Base-by-base conservation (phyloP, 2,113 vertebrate species). In the Ceratotherium simum region DNA sequence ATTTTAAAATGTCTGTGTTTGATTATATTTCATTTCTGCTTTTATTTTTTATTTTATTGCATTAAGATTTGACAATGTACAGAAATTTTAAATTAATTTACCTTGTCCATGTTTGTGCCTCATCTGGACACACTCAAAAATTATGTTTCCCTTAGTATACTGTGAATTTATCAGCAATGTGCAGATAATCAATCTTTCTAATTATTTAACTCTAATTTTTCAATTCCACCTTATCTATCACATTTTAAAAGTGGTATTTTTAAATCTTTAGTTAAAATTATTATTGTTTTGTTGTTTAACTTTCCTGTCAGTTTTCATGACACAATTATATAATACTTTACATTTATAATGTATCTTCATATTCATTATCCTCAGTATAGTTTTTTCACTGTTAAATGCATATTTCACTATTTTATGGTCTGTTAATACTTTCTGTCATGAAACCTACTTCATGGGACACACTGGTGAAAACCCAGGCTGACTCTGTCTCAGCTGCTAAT, bases 191-290 rank as follows among this genome's bases (percentile, higher is more conserved):
- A 46, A 21, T 87, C 18, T 54, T 89, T 90, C 54, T 72, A 86
- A 95, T 86, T 62, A 73, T 73, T 92, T 65, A 79, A 92, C 64
- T 65, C 33, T 58, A 46, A 90, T 73, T 90, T 78, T 94, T 95
- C 14, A 78, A 83, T 72, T 70, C 60, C 13, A 60, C 23, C 62
- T 83, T 65, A 72, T 2, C 27, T 72, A 72, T 2, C 27, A 81
- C 31, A 72, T 72, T 84, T 64, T 31, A 84, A 89, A 29, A 75
- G 25, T 58, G 25, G 10, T 88, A 88, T 42, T 82, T 81, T 88
- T 82, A 95, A 91, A 14, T 82, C 25, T 76, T 86, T 69, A 58
- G 48, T 69, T 33, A 90, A 89, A 78, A 83, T 83, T 70, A 27
- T 31, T 62, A 23, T 39, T 42, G 25, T 70, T 90, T 86, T 90